Percentiles rank a stretch among this genome's conserved stretches.
Evolutionary conservation across 2,888 invertebrate genomes (phyloP).

Genomic region (Ferrisia virgata): DNA sequence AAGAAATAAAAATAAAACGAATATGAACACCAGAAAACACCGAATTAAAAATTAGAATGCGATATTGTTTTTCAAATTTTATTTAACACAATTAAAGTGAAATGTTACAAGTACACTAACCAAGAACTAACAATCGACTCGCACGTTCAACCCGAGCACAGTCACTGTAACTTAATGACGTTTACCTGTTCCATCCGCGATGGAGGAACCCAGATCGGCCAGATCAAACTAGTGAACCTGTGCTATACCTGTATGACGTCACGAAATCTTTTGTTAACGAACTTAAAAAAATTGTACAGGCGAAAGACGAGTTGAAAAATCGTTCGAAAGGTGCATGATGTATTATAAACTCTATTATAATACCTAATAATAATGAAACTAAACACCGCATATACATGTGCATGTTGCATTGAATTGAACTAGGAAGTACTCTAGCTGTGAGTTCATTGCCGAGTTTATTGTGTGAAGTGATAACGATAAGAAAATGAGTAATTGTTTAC

Average conservation of each 20-base stretch:
- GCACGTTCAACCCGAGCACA: slow-evolving; percentile 32
- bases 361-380: neutral
- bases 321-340: neutral
- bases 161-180: slow-evolving; percentile 30
- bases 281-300: neutral
- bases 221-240: slow-evolving; percentile 43
- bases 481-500: neutral
- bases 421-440: neutral
- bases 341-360: neutral
- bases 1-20: neutral
- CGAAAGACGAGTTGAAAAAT: neutral
- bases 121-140: neutral
- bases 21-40: neutral
- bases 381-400: neutral
- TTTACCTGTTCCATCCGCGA: slow-evolving; percentile 37
- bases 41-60: neutral
- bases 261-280: slow-evolving; percentile 31
- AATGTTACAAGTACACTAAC: neutral
- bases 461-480: neutral
- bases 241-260: slow-evolving; percentile 38
- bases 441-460: neutral
- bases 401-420: neutral
- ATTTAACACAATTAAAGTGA: neutral
- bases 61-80: neutral
- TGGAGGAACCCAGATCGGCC: slow-evolving; percentile 40